These are phyloP conservation scores for Penaeus chinensis DNA, from an alignment of 1,140 invertebrate species.

Conservation along the genomic window DNA sequence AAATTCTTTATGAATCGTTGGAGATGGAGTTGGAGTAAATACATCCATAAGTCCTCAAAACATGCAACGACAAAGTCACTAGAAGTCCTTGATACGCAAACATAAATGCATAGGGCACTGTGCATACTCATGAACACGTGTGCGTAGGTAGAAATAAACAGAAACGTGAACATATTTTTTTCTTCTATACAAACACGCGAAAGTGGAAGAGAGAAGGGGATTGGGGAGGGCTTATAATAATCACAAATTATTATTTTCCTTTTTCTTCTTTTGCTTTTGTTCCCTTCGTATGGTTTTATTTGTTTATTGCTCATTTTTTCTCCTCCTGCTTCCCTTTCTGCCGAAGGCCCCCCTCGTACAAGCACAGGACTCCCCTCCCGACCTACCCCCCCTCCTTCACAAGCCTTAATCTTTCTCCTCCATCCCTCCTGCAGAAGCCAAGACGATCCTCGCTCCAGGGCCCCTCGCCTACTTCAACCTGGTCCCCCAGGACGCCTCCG, in stretches of 20 bases:
- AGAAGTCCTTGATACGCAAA: too few species aligned
- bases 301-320: neutral
- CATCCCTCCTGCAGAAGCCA: slow-evolving; percentile 8
- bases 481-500: slow-evolving; percentile 15
- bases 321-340: neutral
- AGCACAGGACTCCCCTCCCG: neutral
- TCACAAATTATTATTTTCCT: neutral
- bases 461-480: neutral
- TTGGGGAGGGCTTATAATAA: neutral
- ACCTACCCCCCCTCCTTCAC: neutral
- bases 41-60: too few species aligned
- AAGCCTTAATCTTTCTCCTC: neutral
- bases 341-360: neutral
- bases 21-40: too few species aligned
- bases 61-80: too few species aligned
- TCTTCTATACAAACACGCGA: too few species aligned
- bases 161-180: too few species aligned
- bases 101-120: too few species aligned
- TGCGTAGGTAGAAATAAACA: too few species aligned
- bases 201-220: neutral
- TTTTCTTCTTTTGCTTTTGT: neutral
- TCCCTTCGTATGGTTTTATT: neutral
- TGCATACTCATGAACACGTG: too few species aligned
- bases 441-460: slow-evolving; percentile 25
- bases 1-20: too few species aligned